Conservation (phyloP, 1,140 invertebrate genomes). For the Bactericera cockerelli region DNA sequence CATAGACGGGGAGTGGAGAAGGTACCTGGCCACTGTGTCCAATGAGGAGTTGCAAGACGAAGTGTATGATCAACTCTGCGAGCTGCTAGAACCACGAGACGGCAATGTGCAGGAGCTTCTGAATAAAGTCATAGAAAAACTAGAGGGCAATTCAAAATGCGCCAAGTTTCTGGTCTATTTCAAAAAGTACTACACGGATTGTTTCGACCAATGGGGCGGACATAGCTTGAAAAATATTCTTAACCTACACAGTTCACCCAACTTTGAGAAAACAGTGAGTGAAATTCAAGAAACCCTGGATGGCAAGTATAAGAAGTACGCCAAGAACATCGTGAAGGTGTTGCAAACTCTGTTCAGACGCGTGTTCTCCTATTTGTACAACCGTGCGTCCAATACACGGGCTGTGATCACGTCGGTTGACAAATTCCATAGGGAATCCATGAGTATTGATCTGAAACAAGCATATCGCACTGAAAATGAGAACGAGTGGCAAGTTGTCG, state of each 20-base stretch:
- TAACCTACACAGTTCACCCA: background rate
- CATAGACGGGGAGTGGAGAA: background rate
- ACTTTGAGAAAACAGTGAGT: background rate
- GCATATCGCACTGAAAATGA: background rate
- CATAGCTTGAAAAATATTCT: background rate
- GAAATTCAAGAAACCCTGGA: background rate
- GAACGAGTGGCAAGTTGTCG: background rate
- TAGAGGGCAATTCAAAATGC: background rate
- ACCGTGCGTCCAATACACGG: background rate
- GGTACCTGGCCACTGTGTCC: background rate
- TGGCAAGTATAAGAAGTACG: background rate
- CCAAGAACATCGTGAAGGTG: background rate
- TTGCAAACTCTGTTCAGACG: background rate
- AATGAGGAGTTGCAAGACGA: background rate
- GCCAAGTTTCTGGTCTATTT: background rate
- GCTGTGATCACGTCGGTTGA: background rate
- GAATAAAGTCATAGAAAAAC: background rate
- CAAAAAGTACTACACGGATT: background rate
- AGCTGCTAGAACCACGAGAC: background rate
- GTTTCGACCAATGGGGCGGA: constrained; percentile 2
- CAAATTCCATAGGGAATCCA: background rate
- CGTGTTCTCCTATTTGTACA: background rate
- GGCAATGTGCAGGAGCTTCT: background rate
- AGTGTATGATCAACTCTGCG: background rate
- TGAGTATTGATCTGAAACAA: background rate